Evolutionary conservation across 2,888 invertebrate species (phyloP), one percentile per base, ranked within the genome.

Genomic region (Drosophila aldrichi): DNA sequence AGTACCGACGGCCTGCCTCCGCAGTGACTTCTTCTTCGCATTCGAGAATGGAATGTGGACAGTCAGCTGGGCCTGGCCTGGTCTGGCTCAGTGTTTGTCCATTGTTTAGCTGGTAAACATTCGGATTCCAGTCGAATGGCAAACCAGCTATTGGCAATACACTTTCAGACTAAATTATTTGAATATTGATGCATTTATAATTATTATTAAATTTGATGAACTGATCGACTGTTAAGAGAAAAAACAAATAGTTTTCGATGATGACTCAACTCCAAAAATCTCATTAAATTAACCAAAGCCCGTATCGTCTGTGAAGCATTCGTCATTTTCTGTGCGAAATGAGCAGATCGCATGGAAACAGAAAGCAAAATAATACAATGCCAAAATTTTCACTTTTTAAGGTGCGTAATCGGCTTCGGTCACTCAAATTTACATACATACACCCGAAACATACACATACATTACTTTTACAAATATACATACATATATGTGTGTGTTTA

Each of bases 381-480:
- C 67, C 70, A 74, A 74, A 86, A 87, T 79, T 87, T 87, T 87
- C 87, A 87, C 90, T 90, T 91, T 91, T 91, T 88, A 82, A 87
- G 81, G 90, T 90, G 85, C 83, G 90, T 86, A 89, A 89, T 87
- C 88, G 79, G 87, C 60, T 64, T 70, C 36, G 75, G 70, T 60
- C 71, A 70, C 55, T 67, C 59, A 52, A 46, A 77, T 78, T 74
- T 78, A 74, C 78, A 77, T 77, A 77, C 55, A 77, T 43, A 58
- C 44, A 59, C 29, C 38, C 38, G 10, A 44, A 18, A 43, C n/a
- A 29, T 6, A 43, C 14, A 52, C 8, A 34, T 38, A 25, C 34
- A 54, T 41, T 52, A 32, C 25, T 20, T n/a, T 40, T 40, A 25
- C 18, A 32, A 36, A 22, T 20, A 14, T 36, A 52, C 36, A 10